Conservation (phyloP, 2,888 invertebrate genomes). For the Leptura quadrifasciata region DNA sequence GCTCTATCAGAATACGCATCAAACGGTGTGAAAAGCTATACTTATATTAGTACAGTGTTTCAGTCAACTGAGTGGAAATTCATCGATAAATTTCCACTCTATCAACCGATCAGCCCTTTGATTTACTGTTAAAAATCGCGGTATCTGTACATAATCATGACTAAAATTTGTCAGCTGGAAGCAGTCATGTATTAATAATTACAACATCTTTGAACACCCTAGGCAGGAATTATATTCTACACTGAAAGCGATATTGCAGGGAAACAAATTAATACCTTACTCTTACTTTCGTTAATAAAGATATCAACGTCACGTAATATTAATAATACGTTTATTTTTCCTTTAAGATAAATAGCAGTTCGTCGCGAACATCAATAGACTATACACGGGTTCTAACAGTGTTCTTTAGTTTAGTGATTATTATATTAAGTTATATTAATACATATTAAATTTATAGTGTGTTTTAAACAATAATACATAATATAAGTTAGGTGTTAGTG, state of each 20-base stretch:
- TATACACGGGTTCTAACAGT: too few species aligned
- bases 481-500: too few species aligned
- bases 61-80: conserved; percentile 7
- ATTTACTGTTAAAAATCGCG: conserved; percentile 3
- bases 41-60: neutral
- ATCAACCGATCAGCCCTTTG: conserved; percentile 1
- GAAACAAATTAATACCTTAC: neutral
- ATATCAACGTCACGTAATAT: too few species aligned
- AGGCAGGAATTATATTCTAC: neutral
- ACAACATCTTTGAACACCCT: neutral
- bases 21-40: neutral
- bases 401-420: too few species aligned
- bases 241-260: neutral
- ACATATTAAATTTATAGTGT: too few species aligned
- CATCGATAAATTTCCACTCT: conserved; percentile 4
- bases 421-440: too few species aligned
- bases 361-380: too few species aligned
- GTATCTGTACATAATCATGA: neutral
- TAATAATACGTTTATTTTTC: too few species aligned
- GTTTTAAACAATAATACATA: too few species aligned
- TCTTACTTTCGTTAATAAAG: neutral
- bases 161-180: neutral
- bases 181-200: neutral
- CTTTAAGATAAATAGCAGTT: too few species aligned
- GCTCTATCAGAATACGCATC: neutral